These are phyloP conservation scores for Lepidurus packardi DNA, from an alignment of 1,140 invertebrate species.

Conservation along the genomic window DNA sequence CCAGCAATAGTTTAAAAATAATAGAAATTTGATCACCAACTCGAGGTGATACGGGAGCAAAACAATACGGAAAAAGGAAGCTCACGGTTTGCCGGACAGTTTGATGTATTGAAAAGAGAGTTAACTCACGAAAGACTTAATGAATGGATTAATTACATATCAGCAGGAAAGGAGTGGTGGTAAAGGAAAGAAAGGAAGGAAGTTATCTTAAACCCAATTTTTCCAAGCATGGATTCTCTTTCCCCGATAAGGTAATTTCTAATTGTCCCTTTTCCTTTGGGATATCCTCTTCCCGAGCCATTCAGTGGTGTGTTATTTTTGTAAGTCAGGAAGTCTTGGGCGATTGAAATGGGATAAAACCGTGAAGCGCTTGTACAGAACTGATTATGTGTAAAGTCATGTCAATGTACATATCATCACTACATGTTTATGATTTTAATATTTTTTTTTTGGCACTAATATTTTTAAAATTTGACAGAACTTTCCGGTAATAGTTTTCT, in stretches of 20 bases:
- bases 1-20: not conserved
- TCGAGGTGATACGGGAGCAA: not conserved
- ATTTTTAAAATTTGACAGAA: no score
- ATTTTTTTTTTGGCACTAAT: no score
- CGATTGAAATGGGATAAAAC: not conserved
- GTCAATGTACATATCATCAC: slow-evolving; percentile 22
- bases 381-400: slow-evolving; percentile 16
- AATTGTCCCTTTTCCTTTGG: slow-evolving; percentile 11
- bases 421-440: slow-evolving; percentile 20
- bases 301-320: slow-evolving; percentile 16
- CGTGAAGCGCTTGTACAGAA: slow-evolving; percentile 1
- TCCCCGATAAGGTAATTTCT: not conserved
- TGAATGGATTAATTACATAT: not conserved
- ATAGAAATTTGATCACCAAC: not conserved
- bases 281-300: not conserved
- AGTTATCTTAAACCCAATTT: not conserved
- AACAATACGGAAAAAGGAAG: not conserved
- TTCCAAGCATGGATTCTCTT: slow-evolving; percentile 7
- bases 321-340: slow-evolving; percentile 2
- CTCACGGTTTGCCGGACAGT: not conserved
- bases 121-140: not conserved
- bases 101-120: not conserved
- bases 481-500: no score
- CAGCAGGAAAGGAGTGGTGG: not conserved
- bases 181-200: not conserved